Conservation (phyloP, 2,797 vertebrate species). For the Periparus ater region DNA sequence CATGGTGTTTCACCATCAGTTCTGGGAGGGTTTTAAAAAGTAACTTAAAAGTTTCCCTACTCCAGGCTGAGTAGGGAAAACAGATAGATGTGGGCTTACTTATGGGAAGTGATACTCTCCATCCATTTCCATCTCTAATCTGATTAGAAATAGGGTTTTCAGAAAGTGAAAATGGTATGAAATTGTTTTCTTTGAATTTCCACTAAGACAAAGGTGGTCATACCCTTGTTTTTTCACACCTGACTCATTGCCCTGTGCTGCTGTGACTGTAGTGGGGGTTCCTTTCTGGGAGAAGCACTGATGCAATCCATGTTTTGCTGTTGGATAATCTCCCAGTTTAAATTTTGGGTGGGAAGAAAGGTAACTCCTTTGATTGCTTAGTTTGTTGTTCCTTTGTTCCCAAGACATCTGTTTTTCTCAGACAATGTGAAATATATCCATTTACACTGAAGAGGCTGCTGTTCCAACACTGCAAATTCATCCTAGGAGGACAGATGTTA, state of each 20-base stretch:
- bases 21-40: background rate
- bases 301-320: background rate
- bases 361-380: background rate
- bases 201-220: background rate
- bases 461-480: background rate
- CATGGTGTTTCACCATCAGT: background rate
- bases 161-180: background rate
- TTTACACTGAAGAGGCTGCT: background rate
- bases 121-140: background rate
- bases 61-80: background rate
- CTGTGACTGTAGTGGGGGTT: background rate
- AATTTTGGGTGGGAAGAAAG: background rate
- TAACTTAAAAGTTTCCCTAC: background rate
- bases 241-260: background rate
- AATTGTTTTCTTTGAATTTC: background rate
- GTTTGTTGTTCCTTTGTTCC: background rate
- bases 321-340: background rate
- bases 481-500: background rate
- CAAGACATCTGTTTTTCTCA: background rate
- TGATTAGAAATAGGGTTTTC: background rate
- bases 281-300: background rate
- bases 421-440: fast-evolving
- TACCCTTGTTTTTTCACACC: too few species aligned
- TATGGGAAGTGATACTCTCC: background rate
- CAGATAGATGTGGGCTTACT: background rate